These are phyloP conservation scores for Plotosus lineatus DNA, from an alignment of 2,113 vertebrate genomes.

Conservation along the genomic window DNA sequence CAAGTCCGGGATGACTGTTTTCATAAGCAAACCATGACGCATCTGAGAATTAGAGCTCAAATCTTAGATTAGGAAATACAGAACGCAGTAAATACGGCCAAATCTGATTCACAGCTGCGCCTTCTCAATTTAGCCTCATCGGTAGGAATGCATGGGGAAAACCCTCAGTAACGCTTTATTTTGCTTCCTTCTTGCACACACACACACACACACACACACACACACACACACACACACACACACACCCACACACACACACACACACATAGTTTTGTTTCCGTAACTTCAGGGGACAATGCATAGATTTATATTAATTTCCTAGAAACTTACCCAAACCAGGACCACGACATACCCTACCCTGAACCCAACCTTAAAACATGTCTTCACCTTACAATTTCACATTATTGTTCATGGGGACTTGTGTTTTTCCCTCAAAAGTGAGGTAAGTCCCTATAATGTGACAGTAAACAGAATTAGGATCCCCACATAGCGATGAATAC, in stretches of 20 bases:
- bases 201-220: background rate
- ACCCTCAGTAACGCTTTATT: background rate
- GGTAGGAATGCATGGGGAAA: background rate
- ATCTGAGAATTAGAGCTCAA: background rate
- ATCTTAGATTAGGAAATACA: background rate
- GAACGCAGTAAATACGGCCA: background rate
- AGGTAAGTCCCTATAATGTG: no score
- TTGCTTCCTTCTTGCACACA: background rate
- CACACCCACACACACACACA: background rate
- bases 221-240: background rate
- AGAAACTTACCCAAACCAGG: no score
- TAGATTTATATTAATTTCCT: no score
- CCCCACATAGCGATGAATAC: no score
- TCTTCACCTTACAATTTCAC: no score
- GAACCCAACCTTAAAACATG: no score
- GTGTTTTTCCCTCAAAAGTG: no score
- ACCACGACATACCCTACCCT: no score
- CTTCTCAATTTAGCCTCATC: background rate
- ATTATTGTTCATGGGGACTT: no score
- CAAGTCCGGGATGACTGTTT: slow-evolving; percentile 13
- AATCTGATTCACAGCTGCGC: slow-evolving; percentile 1
- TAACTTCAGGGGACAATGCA: no score
- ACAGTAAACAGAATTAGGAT: no score
- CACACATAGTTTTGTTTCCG: no score
- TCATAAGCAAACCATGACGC: background rate